phyloP scores from a whole-genome alignment of 1,140 invertebrate species.

The Brachionus plicatilis region DNA sequence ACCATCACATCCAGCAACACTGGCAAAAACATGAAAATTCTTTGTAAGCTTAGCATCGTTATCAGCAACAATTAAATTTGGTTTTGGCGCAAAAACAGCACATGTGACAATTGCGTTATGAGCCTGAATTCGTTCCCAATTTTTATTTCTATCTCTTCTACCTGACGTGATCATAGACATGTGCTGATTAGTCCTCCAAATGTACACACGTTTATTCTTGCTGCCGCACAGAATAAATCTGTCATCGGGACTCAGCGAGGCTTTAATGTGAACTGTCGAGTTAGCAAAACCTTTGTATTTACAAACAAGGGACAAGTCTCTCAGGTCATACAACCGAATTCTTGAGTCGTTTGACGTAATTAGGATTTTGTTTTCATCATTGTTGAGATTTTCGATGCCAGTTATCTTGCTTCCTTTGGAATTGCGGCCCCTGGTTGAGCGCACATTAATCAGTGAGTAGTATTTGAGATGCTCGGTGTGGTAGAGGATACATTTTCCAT shows the following conservation, averaged over 20 bases:
- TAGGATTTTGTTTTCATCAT: slow-evolving; percentile 59
- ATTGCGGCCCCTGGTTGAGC: slow-evolving; percentile 87
- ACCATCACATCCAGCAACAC: slow-evolving; percentile 32
- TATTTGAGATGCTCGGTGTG: slow-evolving; percentile 93
- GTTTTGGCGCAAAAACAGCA: slow-evolving; percentile 92
- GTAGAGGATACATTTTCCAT: slow-evolving; percentile 96
- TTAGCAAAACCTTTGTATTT: slow-evolving; percentile 94
- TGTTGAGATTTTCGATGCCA: slow-evolving; percentile 82
- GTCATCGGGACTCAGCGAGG: slow-evolving; percentile 75
- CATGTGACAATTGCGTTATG: slow-evolving; percentile 93
- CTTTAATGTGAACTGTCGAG: slow-evolving; percentile 92
- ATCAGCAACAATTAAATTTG: slow-evolving; percentile 49
- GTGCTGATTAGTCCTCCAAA: slow-evolving; percentile 91
- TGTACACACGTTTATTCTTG: slow-evolving; percentile 94
- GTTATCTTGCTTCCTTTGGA: slow-evolving; percentile 88
- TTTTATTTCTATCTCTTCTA: slow-evolving; percentile 80
- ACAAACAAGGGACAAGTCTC: slow-evolving; percentile 88
- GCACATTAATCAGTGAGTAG: slow-evolving; percentile 91
- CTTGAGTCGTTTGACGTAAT: slow-evolving; percentile 97
- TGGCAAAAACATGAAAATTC: neutral
- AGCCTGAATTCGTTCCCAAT: slow-evolving; percentile 95
- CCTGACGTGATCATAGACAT: slow-evolving; percentile 84
- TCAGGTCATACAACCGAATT: slow-evolving; percentile 89
- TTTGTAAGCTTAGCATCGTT: neutral
- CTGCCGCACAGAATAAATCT: slow-evolving; percentile 95